Percentiles rank a stretch among this genome's conserved stretches.
Evolutionary conservation across 2,888 invertebrate genomes (phyloP).

Genomic region (Eurytoma californica): DNA sequence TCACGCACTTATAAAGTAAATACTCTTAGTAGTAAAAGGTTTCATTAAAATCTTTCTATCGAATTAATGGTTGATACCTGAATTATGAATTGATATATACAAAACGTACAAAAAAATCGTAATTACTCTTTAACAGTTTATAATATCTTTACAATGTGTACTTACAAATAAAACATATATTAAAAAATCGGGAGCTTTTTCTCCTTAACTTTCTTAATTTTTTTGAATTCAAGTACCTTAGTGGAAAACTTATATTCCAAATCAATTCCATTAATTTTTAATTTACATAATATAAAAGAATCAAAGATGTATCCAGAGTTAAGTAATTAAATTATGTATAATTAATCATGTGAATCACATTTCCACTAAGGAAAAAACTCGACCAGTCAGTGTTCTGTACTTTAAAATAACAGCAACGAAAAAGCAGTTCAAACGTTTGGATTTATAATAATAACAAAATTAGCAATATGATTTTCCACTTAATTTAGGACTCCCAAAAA

Average conservation of each 20-base stretch:
- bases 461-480: conserved; percentile 58
- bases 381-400: background rate
- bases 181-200: background rate
- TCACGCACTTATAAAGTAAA: conserved; percentile 6
- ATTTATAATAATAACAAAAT: background rate
- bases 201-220: background rate
- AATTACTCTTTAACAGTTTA: background rate
- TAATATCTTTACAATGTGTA: conserved; percentile 4
- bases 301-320: background rate
- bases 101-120: conserved; percentile 29
- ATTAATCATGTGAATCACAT: background rate
- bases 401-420: background rate
- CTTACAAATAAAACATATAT: conserved; percentile 6
- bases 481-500: conserved; percentile 56
- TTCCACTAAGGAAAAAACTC: background rate
- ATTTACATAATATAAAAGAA: background rate
- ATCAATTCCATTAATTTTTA: conserved; percentile 9
- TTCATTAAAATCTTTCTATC: background rate
- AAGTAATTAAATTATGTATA: background rate
- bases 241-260: conserved; percentile 13
- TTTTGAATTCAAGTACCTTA: background rate
- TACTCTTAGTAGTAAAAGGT: conserved; percentile 8
- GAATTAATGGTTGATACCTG: background rate
- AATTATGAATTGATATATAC: conserved; percentile 31
- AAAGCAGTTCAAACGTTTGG: background rate